Conservation (phyloP, 2,113 vertebrate species). For the Vulpes vulpes region DNA sequence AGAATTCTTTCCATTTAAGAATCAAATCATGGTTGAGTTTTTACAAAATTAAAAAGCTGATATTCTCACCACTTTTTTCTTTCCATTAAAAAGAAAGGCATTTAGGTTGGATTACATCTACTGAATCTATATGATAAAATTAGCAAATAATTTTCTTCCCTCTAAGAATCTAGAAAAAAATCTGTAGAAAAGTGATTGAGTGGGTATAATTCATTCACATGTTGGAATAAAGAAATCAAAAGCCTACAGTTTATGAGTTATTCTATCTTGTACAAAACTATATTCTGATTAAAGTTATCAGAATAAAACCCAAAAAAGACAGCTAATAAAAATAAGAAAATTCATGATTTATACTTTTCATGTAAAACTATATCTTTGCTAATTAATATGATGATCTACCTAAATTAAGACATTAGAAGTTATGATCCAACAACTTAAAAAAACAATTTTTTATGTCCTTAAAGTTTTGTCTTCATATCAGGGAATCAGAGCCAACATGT, state of each 20-base stretch:
- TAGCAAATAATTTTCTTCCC: constrained; percentile 26
- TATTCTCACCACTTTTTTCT: not conserved
- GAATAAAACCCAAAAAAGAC: not conserved
- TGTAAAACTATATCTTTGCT: not conserved
- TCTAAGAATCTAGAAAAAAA: not conserved
- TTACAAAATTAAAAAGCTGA: constrained; percentile 42
- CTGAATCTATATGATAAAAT: not conserved
- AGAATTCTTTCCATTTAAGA: constrained; percentile 28
- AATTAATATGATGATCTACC: not conserved
- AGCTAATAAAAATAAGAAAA: not conserved
- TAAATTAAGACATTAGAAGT: constrained; percentile 8
- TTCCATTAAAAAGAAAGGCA: not conserved
- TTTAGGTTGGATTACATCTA: constrained; percentile 36
- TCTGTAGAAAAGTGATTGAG: not conserved
- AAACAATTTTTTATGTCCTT: not conserved
- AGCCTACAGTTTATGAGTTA: constrained; percentile 6
- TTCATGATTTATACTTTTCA: constrained; percentile 20
- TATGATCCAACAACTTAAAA: not conserved
- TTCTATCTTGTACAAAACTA: constrained; percentile 15
- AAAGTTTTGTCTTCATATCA: not conserved
- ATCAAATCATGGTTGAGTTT: not conserved
- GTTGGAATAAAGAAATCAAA: constrained; percentile 53
- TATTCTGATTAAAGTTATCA: not conserved
- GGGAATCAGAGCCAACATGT: not conserved
- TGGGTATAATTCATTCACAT: constrained; percentile 9